Base-by-base conservation (phyloP, 2,888 invertebrate species). In the Fissipunctia ypsillon region DNA sequence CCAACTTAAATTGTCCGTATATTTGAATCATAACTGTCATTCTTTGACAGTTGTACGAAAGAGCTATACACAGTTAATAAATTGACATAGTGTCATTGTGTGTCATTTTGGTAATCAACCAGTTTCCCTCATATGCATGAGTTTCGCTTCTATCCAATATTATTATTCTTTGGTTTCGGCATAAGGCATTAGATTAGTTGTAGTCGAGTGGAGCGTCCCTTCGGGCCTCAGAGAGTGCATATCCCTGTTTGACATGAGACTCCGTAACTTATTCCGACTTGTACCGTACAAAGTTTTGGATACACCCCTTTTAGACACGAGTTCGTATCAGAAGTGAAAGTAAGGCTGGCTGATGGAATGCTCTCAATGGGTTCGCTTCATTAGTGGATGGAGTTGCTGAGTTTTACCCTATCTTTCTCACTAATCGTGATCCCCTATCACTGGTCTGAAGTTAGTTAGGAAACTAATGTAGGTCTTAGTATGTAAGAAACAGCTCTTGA, bases 161-260 rank as follows among this genome's bases (percentile, higher is more conserved):
- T 4, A 78, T 48, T 76, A 12, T 71, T 76, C 75, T 71, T 54
- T 71, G 78, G 54, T 78, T 80, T 73, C 54, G 16, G 41, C 89
- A 93, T 94, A 93, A 93, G 16, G 41, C 89, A 93, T 94, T 93
- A 93, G 93, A 94, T 95, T 95, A 95, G 94, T 94, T 92, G 85
- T 87, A 90, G 87, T 85, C 87, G 88, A 87, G 87, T 76, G 87
- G 76, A 84, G 82, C 82, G 81, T 88, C 90, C 88, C 91, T 85
- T 84, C 78, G 89, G 91, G 89, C 86, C 87, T 84, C 78, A 80
- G 88, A 92, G 92, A 96, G 96, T 95, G 96, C 95, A 95, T 93
- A 95, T 93, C 93, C 95, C 87, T 95, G 95, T 96, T 93, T 94
- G 94, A 95, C 94, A 94, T 90, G 91, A 93, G 91, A 91, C 93